phyloP scores from a whole-genome alignment of 2,113 vertebrate genomes.

The Ondatra zibethicus region DNA sequence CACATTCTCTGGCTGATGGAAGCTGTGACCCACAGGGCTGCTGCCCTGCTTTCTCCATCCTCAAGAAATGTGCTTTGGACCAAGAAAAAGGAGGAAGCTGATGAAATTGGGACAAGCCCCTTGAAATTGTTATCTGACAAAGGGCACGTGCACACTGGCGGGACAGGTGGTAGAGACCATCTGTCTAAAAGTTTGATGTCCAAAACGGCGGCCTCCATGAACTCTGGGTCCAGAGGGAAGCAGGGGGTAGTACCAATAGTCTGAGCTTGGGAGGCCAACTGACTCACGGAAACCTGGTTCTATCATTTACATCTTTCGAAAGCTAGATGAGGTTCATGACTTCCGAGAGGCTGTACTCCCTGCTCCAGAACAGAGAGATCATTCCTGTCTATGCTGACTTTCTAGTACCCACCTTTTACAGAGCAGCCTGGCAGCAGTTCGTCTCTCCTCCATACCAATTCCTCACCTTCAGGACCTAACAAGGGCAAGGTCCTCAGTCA shows the following conservation, averaged over 20 bases:
- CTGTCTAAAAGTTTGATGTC: background rate
- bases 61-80: background rate
- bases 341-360: background rate
- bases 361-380: background rate
- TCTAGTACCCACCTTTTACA: background rate
- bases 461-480: background rate
- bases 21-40: rapidly evolving
- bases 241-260: background rate
- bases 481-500: background rate
- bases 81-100: background rate
- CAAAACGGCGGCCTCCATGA: background rate
- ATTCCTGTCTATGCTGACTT: background rate
- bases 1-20: background rate
- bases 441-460: background rate
- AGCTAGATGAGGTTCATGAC: background rate
- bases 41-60: background rate
- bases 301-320: background rate
- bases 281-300: background rate
- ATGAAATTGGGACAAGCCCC: background rate
- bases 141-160: background rate
- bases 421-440: background rate
- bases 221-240: background rate
- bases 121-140: background rate
- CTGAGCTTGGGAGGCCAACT: background rate
- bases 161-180: background rate